Conservation (phyloP, 2,113 vertebrate species). For the Melanostigma gelatinosum region DNA sequence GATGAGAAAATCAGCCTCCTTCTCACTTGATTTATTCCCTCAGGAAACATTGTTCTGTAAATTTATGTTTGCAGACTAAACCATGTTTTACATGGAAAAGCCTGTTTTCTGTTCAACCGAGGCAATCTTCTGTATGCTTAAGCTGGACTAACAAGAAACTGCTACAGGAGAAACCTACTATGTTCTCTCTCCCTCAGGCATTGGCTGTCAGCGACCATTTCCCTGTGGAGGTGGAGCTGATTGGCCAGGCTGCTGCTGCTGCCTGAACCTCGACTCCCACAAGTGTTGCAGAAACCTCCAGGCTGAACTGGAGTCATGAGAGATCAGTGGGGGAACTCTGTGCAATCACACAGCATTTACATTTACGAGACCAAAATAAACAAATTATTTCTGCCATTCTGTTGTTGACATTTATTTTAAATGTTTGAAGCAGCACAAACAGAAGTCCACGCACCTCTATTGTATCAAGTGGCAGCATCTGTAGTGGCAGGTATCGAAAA, state of each 20-base stretch:
- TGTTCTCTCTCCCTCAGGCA: constrained; percentile 79
- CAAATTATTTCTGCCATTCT: not conserved
- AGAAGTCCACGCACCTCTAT: not conserved
- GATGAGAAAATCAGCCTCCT: too few relatives aligned
- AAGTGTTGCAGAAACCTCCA: not conserved
- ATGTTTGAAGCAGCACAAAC: not conserved
- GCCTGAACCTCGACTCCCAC: not conserved
- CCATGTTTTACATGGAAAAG: not conserved
- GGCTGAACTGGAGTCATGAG: not conserved
- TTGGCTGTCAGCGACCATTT: constrained; percentile 93
- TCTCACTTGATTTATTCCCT: too few relatives aligned
- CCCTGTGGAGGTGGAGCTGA: constrained; percentile 89
- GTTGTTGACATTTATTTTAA: not conserved
- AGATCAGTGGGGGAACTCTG: not conserved
- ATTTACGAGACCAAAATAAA: constrained; percentile 28
- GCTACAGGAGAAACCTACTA: not conserved
- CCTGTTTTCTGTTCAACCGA: not conserved
- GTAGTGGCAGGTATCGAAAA: not conserved
- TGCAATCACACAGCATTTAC: not conserved
- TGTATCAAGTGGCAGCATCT: not conserved
- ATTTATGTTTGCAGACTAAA: too few relatives aligned
- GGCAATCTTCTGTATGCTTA: not conserved
- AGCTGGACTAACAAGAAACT: not conserved
- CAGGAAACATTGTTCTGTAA: too few relatives aligned
- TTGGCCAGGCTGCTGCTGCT: not conserved